phyloP scores from a whole-genome alignment of 2,113 vertebrate genomes.

The Sclerurus mexicanus region DNA sequence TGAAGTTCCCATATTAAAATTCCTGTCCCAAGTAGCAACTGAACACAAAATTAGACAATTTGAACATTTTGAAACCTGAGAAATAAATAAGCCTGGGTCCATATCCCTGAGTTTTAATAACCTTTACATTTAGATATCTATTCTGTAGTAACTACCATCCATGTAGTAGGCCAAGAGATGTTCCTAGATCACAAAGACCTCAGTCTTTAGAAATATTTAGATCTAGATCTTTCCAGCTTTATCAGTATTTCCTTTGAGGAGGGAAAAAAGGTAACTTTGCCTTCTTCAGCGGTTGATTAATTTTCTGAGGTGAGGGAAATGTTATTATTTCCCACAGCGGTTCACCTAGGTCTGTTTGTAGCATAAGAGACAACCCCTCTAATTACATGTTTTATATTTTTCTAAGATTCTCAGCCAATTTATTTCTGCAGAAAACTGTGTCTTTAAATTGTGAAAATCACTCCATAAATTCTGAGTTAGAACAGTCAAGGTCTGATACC shows the following conservation, averaged over 20 bases:
- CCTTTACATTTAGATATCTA: background rate
- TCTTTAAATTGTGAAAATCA: constrained; percentile 54
- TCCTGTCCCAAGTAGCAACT: background rate
- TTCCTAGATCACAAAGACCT: background rate
- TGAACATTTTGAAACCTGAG: background rate
- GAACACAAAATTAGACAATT: background rate
- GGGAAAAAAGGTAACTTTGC: background rate
- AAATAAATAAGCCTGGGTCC: background rate
- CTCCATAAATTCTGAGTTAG: constrained; percentile 61
- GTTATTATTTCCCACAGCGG: background rate
- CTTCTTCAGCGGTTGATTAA: background rate
- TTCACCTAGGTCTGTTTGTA: background rate
- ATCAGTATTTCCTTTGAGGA: background rate
- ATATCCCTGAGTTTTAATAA: background rate
- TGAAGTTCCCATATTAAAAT: background rate
- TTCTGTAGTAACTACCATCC: background rate
- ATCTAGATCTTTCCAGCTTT: background rate
- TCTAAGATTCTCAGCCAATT: background rate
- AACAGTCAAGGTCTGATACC: constrained; percentile 65
- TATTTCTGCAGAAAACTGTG: constrained; percentile 45
- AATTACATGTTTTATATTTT: background rate
- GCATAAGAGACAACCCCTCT: background rate
- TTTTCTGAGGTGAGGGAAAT: background rate
- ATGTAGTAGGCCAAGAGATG: background rate
- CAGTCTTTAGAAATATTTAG: background rate